Percentiles rank a stretch among this genome's conserved stretches.
Conservation (phyloP, 2,888 invertebrate species). For the Lithophane ornitopus region DNA sequence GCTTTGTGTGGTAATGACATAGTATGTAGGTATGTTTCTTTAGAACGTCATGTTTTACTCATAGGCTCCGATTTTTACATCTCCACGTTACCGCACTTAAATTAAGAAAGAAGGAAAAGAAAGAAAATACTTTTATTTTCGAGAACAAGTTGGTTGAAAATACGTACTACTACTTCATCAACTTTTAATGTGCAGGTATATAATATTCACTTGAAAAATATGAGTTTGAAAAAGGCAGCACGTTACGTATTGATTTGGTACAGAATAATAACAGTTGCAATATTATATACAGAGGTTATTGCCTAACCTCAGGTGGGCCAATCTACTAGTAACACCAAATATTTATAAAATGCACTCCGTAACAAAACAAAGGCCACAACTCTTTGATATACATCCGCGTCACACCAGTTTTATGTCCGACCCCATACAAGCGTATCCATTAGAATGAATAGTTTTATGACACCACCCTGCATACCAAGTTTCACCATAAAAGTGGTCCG, state of each 20-base stretch:
- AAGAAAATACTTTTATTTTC: neutral
- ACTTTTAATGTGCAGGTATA: neutral
- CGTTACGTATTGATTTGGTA: neutral
- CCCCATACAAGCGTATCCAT: conserved; percentile 11
- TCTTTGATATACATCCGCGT: neutral
- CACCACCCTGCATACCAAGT: conserved; percentile 19
- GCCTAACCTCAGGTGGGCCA: neutral
- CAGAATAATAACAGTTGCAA: neutral
- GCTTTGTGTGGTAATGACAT: neutral
- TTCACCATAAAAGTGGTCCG: conserved; percentile 42
- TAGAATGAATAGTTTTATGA: conserved; percentile 46
- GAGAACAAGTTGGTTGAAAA: too few relatives aligned
- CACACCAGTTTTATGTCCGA: conserved; percentile 14
- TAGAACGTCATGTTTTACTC: neutral
- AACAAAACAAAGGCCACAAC: conserved; percentile 7
- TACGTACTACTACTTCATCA: too few relatives aligned
- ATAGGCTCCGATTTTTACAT: neutral
- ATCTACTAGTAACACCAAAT: neutral
- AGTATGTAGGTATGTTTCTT: neutral
- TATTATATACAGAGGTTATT: too few relatives aligned
- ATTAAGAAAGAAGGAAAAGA: too few relatives aligned
- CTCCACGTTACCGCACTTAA: neutral
- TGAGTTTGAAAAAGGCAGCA: neutral
- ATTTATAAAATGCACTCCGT: too few relatives aligned
- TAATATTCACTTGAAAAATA: neutral